Conservation (phyloP, 2,113 vertebrate genomes). For the Gavialis gangeticus region DNA sequence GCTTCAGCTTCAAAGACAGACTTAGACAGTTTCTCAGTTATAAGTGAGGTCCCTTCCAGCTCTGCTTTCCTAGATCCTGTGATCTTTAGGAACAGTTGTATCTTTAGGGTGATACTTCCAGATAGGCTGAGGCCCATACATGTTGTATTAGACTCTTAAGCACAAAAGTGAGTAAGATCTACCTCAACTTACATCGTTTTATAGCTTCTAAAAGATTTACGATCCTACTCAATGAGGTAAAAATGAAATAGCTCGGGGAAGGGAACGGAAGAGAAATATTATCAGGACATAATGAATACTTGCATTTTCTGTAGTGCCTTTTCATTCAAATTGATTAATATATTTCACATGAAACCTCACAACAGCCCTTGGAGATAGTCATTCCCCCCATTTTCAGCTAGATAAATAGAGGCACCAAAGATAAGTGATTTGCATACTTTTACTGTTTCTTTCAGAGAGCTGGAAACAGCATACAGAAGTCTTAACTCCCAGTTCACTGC, state of each 20-base stretch:
- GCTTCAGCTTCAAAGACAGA: background rate
- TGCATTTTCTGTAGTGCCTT: background rate
- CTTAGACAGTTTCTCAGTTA: background rate
- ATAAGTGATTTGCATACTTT: background rate
- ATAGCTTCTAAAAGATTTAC: background rate
- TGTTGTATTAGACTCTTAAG: background rate
- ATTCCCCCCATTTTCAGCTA: background rate
- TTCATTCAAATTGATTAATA: background rate
- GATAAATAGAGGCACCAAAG: background rate
- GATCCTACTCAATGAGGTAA: background rate
- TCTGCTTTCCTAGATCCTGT: no score
- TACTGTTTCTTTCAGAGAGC: background rate
- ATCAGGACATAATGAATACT: background rate
- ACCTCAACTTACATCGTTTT: background rate
- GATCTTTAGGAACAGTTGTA: no score
- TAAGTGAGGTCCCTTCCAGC: background rate
- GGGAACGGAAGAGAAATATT: background rate
- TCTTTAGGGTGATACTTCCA: background rate
- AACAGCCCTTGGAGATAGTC: background rate
- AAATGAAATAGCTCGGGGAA: background rate
- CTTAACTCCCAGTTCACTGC: background rate
- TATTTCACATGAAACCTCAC: background rate
- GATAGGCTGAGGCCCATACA: background rate
- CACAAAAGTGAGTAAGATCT: background rate
- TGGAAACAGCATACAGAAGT: background rate